These are phyloP conservation scores for Indicator indicator DNA, from an alignment of 2,113 vertebrate genomes.

Conservation along the genomic window DNA sequence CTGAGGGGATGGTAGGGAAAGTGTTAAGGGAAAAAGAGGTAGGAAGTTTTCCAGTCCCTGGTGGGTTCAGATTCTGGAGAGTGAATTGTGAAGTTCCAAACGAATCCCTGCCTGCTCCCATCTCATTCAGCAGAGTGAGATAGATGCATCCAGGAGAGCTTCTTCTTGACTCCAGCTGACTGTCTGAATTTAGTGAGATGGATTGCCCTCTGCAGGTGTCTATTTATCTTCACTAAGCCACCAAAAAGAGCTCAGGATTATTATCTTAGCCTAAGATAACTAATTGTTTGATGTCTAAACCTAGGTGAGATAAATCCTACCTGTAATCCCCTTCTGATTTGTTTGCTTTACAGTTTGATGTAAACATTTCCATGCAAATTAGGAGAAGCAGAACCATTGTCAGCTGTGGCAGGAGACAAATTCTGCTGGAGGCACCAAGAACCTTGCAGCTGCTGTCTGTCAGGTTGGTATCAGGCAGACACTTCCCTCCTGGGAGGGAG, in stretches of 20 bases:
- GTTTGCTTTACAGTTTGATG: neutral
- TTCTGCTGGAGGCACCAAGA: neutral
- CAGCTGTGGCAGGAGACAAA: neutral
- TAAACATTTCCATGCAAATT: neutral
- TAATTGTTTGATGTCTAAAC: neutral
- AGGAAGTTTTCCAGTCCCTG: neutral
- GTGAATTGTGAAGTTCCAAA: neutral
- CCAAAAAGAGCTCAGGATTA: neutral
- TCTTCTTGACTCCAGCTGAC: neutral
- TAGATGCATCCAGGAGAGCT: neutral
- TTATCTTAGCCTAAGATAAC: neutral
- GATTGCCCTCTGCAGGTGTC: neutral
- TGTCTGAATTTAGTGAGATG: neutral
- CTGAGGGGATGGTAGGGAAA: neutral
- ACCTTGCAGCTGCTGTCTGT: neutral
- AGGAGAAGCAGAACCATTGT: neutral
- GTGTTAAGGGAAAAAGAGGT: neutral
- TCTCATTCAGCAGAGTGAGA: neutral
- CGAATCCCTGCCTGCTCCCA: neutral
- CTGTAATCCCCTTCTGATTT: neutral
- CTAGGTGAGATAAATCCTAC: neutral
- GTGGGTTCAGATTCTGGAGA: neutral
- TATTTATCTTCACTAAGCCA: slow-evolving; percentile 34
- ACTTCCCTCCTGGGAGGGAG: neutral
- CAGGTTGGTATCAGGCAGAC: slow-evolving; percentile 2